Evolutionary conservation across 1,140 invertebrate genomes (phyloP), one percentile per base, ranked within the genome.

Genomic region (Zeugodacus cucurbitae): DNA sequence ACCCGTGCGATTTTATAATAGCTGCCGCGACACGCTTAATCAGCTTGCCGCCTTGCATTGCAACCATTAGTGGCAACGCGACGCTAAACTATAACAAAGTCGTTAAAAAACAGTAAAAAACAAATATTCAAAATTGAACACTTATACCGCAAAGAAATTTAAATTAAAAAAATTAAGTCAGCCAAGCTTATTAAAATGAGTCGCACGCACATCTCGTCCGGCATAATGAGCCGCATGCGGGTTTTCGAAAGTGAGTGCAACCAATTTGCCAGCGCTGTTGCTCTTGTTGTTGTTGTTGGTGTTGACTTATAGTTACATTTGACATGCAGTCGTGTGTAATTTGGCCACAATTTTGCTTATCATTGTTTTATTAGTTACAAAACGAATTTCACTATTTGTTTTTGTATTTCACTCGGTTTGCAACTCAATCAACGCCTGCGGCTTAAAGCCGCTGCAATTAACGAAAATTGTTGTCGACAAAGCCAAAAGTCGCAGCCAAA

Each of bases 171-270:
- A 70, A 70, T 17, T 74, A 41, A 82, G 3, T 44, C n/a, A 29
- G 74, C 41, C 44, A 17, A 10, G 7, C 41, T 48, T 26, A 86
- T 54, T 44, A 90, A 64, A 89, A 92, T 92, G 91, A 91, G 91
- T 89, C 91, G 91, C 34, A 90, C 91, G 59, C 91, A 91, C 70
- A 92, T 92, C 48, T 91, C 91, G 41, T 89, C 89, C 10, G 90
- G 87, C 89, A 92, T 92, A 89, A 91, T 92, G 91, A 92, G 88
- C 87, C 91, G 91, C 90, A 92, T 92, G 91, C 90, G 90, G 86
- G 88, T 92, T 89, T 92, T 92, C 89, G 91, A 92, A 90, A 92
- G 91, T 92, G 90, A 92, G 91, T 92, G 48, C 44, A 87, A 62
- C 54, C 32, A 41, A 74, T 74, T 74, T 74, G 34, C 34, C 6